Evolutionary conservation across 1,140 invertebrate genomes (phyloP).

Genomic region (Parasteatoda tepidariorum): DNA sequence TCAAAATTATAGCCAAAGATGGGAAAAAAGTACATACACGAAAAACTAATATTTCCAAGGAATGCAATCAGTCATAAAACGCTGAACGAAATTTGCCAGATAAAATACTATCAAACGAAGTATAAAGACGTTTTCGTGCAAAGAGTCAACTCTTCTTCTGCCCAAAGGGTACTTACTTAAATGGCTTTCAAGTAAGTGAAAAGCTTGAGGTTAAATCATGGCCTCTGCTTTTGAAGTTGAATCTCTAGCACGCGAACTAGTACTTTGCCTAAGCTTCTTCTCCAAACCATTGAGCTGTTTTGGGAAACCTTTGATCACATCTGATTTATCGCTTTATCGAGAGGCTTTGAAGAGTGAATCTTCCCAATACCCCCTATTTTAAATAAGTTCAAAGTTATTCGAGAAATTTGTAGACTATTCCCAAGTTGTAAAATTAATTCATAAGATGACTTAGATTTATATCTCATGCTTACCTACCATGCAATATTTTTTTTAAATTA

Average conservation of each 20-base stretch:
- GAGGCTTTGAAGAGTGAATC: background rate
- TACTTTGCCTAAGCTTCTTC: background rate
- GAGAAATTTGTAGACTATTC: too few relatives aligned
- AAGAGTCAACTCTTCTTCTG: slow-evolving; percentile 31
- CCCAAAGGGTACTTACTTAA: slow-evolving; percentile 30
- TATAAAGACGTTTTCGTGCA: slow-evolving; percentile 43
- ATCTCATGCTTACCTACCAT: too few relatives aligned
- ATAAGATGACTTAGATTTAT: too few relatives aligned
- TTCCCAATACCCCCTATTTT: background rate
- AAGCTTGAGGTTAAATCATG: slow-evolving; percentile 34
- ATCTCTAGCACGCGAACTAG: slow-evolving; percentile 19
- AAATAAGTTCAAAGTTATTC: too few relatives aligned
- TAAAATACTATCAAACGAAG: background rate
- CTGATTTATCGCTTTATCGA: slow-evolving; percentile 44
- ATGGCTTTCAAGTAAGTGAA: slow-evolving; percentile 55
- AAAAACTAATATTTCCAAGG: too few relatives aligned
- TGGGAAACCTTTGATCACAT: slow-evolving; percentile 11
- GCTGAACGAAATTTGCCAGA: background rate
- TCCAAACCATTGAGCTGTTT: background rate
- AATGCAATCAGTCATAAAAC: background rate
- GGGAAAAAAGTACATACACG: too few relatives aligned
- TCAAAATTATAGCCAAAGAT: too few relatives aligned
- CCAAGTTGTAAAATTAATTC: too few relatives aligned
- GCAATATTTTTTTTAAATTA: too few relatives aligned
- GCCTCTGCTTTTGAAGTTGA: background rate